phyloP scores from a whole-genome alignment of 2,888 invertebrate species.

The Fabriciana adippe region DNA sequence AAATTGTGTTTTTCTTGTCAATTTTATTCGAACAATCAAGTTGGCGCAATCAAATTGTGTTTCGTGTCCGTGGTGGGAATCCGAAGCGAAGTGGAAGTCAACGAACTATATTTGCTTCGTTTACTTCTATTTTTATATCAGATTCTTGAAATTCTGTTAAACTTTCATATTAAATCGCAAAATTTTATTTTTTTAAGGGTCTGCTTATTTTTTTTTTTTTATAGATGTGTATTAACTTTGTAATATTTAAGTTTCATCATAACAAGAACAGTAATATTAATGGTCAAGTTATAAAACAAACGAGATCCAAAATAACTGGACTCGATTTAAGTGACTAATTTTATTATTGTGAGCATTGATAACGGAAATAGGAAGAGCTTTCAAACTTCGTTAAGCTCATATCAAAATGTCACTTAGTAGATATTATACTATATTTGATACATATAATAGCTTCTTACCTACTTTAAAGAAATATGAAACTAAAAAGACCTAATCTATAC shows the following conservation, averaged over 20 bases:
- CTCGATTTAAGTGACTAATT: no score
- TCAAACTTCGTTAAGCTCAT: constrained; percentile 10
- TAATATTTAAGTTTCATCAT: background rate
- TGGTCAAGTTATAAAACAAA: no score
- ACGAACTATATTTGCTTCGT: constrained; percentile 19
- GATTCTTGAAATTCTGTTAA: constrained; percentile 4
- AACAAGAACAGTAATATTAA: no score
- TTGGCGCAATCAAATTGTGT: constrained; percentile 35
- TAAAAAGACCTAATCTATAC: background rate
- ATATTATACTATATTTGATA: constrained; percentile 6
- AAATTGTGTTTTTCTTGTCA: constrained; percentile 36
- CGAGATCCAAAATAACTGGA: no score
- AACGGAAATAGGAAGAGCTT: constrained; percentile 3
- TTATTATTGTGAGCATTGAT: no score
- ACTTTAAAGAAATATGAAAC: background rate
- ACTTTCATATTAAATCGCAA: background rate
- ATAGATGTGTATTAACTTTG: background rate
- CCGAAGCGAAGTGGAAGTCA: constrained; percentile 8
- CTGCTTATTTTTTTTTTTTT: no score
- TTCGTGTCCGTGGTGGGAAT: constrained; percentile 36
- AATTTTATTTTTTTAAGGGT: background rate
- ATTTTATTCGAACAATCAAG: constrained; percentile 38
- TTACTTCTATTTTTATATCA: constrained; percentile 14
- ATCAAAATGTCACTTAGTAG: constrained; percentile 20
- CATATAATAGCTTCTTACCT: background rate